Base-by-base conservation (phyloP, 2,797 vertebrate species). In the Chromobotia macracanthus region DNA sequence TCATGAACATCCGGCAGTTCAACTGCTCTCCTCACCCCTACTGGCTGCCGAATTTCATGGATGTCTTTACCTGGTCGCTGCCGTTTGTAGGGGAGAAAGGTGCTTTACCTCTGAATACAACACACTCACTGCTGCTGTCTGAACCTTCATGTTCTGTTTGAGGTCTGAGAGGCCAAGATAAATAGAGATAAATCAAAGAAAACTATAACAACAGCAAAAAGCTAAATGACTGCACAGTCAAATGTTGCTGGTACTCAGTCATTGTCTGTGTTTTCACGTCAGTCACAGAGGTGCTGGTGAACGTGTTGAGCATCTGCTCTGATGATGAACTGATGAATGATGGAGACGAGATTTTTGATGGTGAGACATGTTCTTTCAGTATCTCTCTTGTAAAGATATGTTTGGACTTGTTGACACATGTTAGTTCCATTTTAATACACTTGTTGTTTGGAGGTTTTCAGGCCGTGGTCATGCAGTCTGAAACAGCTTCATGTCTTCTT, bases 281-380 rank as follows among this genome's bases (percentile, higher is more conserved):
- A 99, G 97, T 99, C 90, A 99, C 97, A 74, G 97, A 99, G 89
- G 98, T 99, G 97, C 93, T 99, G 93, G 97, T 99, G 81, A 99
- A 99, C 0, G 96, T 99, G 87, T 92, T 99, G 88, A 99, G 97
- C 88, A 99, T 99, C 92, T 99, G 97, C 91, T 99, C 97, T 8
- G 97, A 99, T 64, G 97, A 99, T 86, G 97, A 99, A 83, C 88
- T 99, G 38, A 97, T 97, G 87, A 97, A 97, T 46, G 97, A 99
- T 74, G 97, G 96, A 90, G 97, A 99, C 25, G 97, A 97, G 82
- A 93, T 94, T 79, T 97, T 97, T 90, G 97, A 98, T 87, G 97
- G 97, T 99, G 93, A 95, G 94, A 90, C 69, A 65, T 84, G n/a
- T 53, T 35, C 10, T 11, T 35, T 13, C 76, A 48, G n/a, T n/a